These are phyloP conservation scores for Gymnocypris eckloni DNA, from an alignment of 2,797 vertebrate genomes.

Conservation along the genomic window DNA sequence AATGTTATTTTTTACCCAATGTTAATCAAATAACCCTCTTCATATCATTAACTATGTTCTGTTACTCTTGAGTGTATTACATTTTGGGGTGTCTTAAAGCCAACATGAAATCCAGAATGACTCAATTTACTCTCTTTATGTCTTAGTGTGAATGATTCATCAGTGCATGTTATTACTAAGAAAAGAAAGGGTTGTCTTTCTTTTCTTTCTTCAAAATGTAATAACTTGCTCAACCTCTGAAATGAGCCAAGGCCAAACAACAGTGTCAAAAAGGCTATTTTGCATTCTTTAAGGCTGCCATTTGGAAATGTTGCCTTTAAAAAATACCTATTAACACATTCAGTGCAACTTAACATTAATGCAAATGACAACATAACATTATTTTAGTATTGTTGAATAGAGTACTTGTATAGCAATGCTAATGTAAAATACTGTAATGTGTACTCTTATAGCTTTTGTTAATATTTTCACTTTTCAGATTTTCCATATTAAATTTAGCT, in stretches of 20 bases:
- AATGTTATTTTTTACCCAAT: neutral
- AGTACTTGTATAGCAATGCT: neutral
- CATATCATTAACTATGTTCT: neutral
- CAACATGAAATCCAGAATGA: neutral
- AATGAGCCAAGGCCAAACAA: neutral
- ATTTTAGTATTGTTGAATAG: neutral
- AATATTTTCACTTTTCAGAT: neutral
- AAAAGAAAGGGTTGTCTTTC: neutral
- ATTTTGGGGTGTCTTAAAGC: neutral
- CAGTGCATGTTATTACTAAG: neutral
- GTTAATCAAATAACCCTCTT: neutral
- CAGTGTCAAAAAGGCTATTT: neutral
- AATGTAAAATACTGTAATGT: neutral
- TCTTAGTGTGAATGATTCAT: neutral
- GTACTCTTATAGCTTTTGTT: neutral
- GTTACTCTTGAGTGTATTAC: neutral
- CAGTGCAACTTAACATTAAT: neutral
- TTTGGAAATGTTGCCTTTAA: neutral
- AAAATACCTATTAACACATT: neutral
- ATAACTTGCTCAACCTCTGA: neutral
- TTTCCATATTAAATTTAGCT: neutral
- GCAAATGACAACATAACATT: neutral
- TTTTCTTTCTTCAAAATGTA: neutral
- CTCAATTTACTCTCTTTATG: neutral
- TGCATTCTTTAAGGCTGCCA: neutral